Conservation (phyloP, 2,797 vertebrate genomes). For the Manis pentadactyla region DNA sequence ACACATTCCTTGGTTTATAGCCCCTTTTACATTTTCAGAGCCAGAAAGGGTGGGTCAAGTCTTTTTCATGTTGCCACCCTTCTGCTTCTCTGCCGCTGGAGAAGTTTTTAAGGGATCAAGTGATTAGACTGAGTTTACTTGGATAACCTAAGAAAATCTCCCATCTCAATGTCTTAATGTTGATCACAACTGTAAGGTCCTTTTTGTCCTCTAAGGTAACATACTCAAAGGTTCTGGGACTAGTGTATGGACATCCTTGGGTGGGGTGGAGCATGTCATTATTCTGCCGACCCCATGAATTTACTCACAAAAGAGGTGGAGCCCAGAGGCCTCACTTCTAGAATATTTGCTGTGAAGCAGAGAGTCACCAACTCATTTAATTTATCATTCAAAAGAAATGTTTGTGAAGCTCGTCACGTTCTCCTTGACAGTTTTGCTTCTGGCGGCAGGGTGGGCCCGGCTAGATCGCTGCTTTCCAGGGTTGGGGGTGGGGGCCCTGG, state of each 20-base stretch:
- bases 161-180: not conserved
- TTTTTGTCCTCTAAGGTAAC: not conserved
- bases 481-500: not conserved
- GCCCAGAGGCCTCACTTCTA: not conserved
- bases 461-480: not conserved
- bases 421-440: not conserved
- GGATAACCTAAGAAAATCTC: not conserved
- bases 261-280: no score
- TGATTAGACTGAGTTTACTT: not conserved
- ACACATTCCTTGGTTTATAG: not conserved
- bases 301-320: not conserved
- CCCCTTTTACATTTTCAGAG: not conserved
- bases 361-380: not conserved
- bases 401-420: not conserved
- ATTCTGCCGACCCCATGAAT: not conserved
- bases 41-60: rapidly evolving
- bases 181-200: not conserved
- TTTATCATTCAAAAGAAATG: not conserved
- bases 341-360: not conserved
- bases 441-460: not conserved
- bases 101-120: not conserved
- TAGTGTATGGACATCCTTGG: not conserved
- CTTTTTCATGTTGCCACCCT: not conserved
- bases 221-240: not conserved
- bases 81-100: not conserved